Base-by-base conservation (phyloP, 2,888 invertebrate species). In the Lissonota sp. region DNA sequence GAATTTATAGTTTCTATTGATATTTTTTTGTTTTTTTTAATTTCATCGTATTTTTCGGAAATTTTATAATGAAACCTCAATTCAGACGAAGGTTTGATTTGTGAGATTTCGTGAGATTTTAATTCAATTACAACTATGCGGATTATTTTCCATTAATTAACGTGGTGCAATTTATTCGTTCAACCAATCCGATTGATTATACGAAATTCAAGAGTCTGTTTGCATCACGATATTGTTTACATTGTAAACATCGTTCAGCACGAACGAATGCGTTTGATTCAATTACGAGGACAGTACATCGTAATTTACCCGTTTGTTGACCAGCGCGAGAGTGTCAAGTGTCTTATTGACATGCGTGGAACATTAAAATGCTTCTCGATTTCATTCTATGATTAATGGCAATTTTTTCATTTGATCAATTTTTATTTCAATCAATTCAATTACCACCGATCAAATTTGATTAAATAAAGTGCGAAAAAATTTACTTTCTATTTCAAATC, bases 231-330 rank as follows among this genome's bases (percentile, higher is more conserved):
- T 10, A 42, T 40, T 55, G 40, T 6, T 14, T 6, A 14, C 0
- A 12, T 16, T 53, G 16, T 53, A 53, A 12, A 53, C 53, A 53
- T 55, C 62, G 40, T 73, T 63, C 44, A 44, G 46, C 55, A 55
- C 72, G 63, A 55, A 63, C 63, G 26, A 73, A 73, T 63, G 44
- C 6, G 12, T 63, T 55, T 39, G 37, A 63, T 64, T 64, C 63
- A 73, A 73, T 73, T 73, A 46, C 63, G 46, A 12, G 63, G 55
- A 73, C 55, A 55, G 16, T 37, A 39, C 37, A 6, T 55, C 57
- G 39, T 12, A 64, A 44, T 57, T 26, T 57, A 55, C 40, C 16
- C 63, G 37, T 73, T 55, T 26, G 44, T 63, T 55, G 72, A 37
- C 26, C 53, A 57, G 63, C 44, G 14, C 5, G 37, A 5, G 10